Base-by-base conservation (phyloP, 1,140 invertebrate genomes). In the Leptinotarsa defecta region DNA sequence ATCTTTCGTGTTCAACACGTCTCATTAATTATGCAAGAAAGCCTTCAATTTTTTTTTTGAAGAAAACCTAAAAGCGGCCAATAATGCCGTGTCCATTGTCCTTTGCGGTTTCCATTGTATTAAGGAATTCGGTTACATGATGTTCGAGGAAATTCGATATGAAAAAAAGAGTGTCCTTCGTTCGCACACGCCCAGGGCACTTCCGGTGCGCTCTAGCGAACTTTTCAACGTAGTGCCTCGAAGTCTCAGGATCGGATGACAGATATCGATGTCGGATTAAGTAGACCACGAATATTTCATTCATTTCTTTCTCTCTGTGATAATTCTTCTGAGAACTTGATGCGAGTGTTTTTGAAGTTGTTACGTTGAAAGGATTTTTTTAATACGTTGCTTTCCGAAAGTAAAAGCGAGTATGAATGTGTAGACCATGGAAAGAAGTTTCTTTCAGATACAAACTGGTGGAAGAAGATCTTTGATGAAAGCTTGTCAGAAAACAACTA, bases 51-150 rank as follows among this genome's bases (percentile, higher is more conserved):
- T 34, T 70, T 48, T 17, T 49, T 49, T 3, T 22, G 68, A 57
- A 70, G 68, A 69, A 69, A 69, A 48, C 68, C 43, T 48, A 69
- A 69, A 69, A 69, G 27, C 34, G 68, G 20, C 64, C 22, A 65
- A 65, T 65, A 27, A 0, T 70, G 34, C 13, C 20, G 19, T 20
- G 68, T 52, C 68, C 34, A 70, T 70, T 70, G 68, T 70, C 27
- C 68, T 70, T 49, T 70, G 68, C 19, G 68, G 68, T 70, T 70
- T 70, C n/a, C 48, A 70, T 49, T 49, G 68, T 70, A 20, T 49
- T 13, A 19, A 48, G 68, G 68, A 70, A 70, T 70, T 70, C 48
- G 27, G 68, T 70, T 70, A 70, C 68, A 48, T 43, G 68, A 70
- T 70, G 68, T 49, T 43, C 17, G 19, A n/a, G 19, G 68, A 48